Conservation (phyloP, 1,140 invertebrate species). For the Eciton burchellii region DNA sequence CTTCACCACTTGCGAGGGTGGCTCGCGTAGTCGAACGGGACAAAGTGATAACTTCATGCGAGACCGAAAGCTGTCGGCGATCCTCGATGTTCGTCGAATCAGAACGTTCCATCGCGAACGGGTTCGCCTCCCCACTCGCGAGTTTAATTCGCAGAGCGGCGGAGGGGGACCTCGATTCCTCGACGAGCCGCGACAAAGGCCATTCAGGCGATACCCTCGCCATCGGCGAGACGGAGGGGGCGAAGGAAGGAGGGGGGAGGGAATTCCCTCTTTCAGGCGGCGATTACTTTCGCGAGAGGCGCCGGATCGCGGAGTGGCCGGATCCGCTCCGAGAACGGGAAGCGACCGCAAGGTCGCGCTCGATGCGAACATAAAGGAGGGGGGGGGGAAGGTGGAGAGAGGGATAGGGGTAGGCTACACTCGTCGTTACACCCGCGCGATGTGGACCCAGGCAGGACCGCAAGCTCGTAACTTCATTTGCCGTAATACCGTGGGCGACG, state of each 20-base stretch:
- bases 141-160: constrained; percentile 2
- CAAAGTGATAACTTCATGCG: no score
- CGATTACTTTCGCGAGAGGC: background rate
- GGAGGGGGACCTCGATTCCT: constrained; percentile 20
- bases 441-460: constrained; percentile 65
- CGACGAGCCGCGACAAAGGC: background rate
- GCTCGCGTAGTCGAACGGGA: no score
- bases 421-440: constrained; percentile 63
- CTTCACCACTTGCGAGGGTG: no score
- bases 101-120: background rate
- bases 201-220: constrained; percentile 10
- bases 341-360: constrained; percentile 36
- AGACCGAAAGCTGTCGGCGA: no score
- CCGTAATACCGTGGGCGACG: constrained; percentile 63
- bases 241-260: no score
- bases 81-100: no score
- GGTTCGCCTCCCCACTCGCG: constrained; percentile 5
- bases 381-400: constrained; percentile 64
- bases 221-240: background rate
- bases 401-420: no score
- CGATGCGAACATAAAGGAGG: constrained; percentile 56
- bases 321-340: constrained; percentile 61
- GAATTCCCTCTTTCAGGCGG: background rate
- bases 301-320: constrained; percentile 20
- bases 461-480: constrained; percentile 75